Base-by-base conservation (phyloP, 1,140 invertebrate genomes). In the Zaprionus africanus region DNA sequence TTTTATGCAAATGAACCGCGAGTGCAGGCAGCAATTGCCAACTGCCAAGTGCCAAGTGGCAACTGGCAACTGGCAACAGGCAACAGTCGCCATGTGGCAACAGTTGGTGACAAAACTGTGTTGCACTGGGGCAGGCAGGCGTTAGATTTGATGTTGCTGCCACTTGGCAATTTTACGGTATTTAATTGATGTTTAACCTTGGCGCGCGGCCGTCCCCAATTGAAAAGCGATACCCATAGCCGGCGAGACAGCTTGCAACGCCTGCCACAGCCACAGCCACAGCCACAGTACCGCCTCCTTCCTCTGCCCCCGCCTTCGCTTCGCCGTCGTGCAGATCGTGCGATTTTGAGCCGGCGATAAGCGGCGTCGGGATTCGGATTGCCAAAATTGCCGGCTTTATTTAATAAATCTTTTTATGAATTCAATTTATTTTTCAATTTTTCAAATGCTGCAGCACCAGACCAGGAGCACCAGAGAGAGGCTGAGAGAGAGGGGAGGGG, bases 151-250 rank as follows among this genome's bases (percentile, higher is more conserved):
- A 81, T 79, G 72, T 81, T 82, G 78, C 53, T 77, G 61, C 56
- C 66, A 66, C 71, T 49, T 67, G 49, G 60, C 59, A 66, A 72
- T 65, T 81, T 78, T 78, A 72, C 79, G 74, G 76, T 79, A 85
- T 90, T 85, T 90, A 90, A 90, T 90, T 90, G 85, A 90, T 90
- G 86, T 83, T 80, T 90, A 85, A 90, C 85, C 85, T 90, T 90
- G 85, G 70, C 58, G 36, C 65, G 58, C 81, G 67, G 54, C 75
- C 66, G 51, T 62, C 66, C 59, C 62, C 67, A 46, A 51, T 56
- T 72, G 78, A 80, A 80, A 80, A 78, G 65, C 70, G 76, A 80
- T 80, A 78, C 76, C 69, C 53, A 13, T 41, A 38, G 46, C 17
- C 46, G 54, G 58, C 28, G 38, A 46, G 19, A 77, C 75, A 78